Conservation (phyloP, 1,140 invertebrate species). For the Xylocopa sonorina region DNA sequence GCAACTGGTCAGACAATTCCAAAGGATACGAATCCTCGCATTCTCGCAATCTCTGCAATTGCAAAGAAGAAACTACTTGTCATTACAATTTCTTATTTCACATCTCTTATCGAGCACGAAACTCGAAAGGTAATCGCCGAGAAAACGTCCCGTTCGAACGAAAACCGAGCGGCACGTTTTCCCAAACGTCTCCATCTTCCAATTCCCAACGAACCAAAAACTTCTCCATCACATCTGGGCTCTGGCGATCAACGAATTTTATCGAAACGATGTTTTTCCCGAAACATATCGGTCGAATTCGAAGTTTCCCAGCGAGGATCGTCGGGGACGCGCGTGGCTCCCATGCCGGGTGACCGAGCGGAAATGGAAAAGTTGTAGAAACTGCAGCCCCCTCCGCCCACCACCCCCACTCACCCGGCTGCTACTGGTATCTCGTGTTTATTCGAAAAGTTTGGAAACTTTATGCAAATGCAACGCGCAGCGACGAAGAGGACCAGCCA, state of each 20-base stretch:
- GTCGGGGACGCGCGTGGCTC: neutral
- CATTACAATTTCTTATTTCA: no score
- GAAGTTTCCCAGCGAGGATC: neutral
- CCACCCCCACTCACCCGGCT: no score
- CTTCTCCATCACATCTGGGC: neutral
- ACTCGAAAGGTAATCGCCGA: no score
- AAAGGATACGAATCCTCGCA: no score
- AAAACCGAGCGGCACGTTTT: no score
- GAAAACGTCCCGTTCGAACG: no score
- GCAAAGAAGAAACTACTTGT: no score
- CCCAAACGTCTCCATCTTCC: neutral
- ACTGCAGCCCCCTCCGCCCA: conserved; percentile 21
- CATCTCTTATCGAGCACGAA: no score
- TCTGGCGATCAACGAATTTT: neutral
- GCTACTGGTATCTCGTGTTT: conserved; percentile 58
- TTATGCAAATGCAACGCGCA: conserved; percentile 61
- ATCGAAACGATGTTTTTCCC: neutral
- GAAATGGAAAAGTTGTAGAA: conserved; percentile 65
- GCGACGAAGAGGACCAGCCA: conserved; percentile 14
- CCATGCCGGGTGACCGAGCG: conserved; percentile 15
- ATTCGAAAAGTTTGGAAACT: conserved; percentile 65
- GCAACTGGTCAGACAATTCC: no score
- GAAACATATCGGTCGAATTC: neutral
- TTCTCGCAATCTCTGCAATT: no score
- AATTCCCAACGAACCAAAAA: neutral